Base-by-base conservation (phyloP, 2,888 invertebrate genomes). In the Lymantria dispar region DNA sequence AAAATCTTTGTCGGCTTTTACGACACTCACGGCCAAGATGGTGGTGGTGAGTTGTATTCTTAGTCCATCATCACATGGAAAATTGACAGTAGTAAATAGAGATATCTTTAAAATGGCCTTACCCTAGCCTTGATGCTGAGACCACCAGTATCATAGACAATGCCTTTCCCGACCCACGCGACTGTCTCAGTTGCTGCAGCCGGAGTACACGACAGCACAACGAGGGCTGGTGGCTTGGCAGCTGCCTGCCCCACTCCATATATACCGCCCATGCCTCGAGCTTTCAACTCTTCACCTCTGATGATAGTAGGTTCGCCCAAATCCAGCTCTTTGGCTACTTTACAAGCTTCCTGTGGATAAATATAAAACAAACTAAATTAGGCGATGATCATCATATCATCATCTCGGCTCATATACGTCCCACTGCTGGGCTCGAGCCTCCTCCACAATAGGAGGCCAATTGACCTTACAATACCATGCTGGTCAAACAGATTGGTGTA, bases 71-170 rank as follows among this genome's bases (percentile, higher is more conserved):
- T n/a, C n/a, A n/a, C n/a, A n/a, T n/a, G n/a, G n/a, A n/a, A n/a
- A n/a, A n/a, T n/a, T n/a, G n/a, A n/a, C n/a, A n/a, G n/a, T n/a
- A n/a, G n/a, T 33, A 36, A 13, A 44, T 3, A 10, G n/a, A 38
- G 12, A 10, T 10, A 33, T 40, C 13, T 5, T 15, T 9, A 29
- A 2, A 15, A 37, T 13, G 1, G 7, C 56, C 80, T 77, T 80
- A 95, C 95, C 93, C 97, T 96, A 38, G 95, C 94, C 88, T 98
- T 98, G 72, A 98, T 95, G 84, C 97, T 96, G 55, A 98, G 94
- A 29, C 98, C 98, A 73, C 98, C 98, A 60, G 98, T 98, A 76
- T 98, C 98, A 77, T 96, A 98, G 7, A 98, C 97, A 77, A 98
- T 98, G 46, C 98, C 98, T 85, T 98, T 98, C 46, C 98, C 98